Base-by-base conservation (phyloP, 2,113 vertebrate genomes). In the Spea bombifrons region DNA sequence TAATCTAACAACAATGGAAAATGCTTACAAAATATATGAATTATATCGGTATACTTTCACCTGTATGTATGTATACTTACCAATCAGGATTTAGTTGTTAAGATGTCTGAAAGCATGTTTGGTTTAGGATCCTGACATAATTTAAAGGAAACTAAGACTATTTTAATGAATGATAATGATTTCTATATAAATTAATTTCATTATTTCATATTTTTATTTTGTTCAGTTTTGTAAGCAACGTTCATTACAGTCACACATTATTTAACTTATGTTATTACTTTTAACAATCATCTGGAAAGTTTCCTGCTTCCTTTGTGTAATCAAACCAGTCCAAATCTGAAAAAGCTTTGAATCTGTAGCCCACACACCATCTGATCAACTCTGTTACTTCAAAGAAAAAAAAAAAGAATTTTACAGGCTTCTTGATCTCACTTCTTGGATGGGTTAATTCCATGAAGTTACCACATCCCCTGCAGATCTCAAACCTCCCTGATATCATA, bases 291-390 rank as follows among this genome's bases (percentile, higher is more conserved):
- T 76, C 65, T 76, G 75, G 75, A 68, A 53, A 47, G 52, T 50
- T 66, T 76, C 45, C 52, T 43, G 17, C 50, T 47, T 76, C 45
- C 44, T 44, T 15, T 46, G 75, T 55, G 44, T 76, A 59, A 70
- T 13, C 7, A 53, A 10, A 55, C 8, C 30, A 53, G 5, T 72
- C 70, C 57, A 57, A 57, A 76, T 69, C 48, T 76, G 50, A 76
- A 49, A 76, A 30, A 12, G 59, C 66, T 70, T 63, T 46, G 75
- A 76, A 30, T 76, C 50, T 72, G 44, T 59, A 69, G 66, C 66
- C 75, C 75, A 76, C 75, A 69, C 75, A 61, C 75, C 66, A 76
- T 76, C 75, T 76, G 75, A 76, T 76, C 75, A 70, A 59, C 52
- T 70, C 30, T 48, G 57, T 52, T 61, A 70, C 75, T 70, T 69